phyloP scores from a whole-genome alignment of 2,113 vertebrate species.

The Pygoscelis antarcticus region DNA sequence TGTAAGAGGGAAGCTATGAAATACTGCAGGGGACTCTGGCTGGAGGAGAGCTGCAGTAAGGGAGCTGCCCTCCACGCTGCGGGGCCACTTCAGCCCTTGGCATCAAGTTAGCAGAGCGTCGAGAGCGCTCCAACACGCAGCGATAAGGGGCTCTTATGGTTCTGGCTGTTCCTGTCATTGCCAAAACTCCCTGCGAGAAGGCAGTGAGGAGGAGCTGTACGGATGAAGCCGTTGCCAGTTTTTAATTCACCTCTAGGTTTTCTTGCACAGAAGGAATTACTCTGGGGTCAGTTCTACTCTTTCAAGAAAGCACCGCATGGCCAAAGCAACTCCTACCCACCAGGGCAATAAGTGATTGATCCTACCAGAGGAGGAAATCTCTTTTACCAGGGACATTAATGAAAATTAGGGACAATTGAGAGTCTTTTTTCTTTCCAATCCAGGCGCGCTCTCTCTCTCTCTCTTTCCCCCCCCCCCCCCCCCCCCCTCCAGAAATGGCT shows the following conservation, averaged over 20 bases:
- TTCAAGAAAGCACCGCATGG: not conserved
- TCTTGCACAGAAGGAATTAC: not conserved
- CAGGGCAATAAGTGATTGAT: not conserved
- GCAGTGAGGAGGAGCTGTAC: rapidly evolving
- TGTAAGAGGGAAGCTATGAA: not conserved
- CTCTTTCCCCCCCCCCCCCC: not conserved
- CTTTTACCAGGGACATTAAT: not conserved
- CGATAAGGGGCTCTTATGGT: not conserved
- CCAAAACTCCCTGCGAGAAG: not conserved
- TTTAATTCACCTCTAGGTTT: not conserved
- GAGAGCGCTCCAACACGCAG: rapidly evolving
- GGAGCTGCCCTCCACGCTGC: not conserved
- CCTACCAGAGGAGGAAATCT: not conserved
- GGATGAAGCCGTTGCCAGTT: not conserved
- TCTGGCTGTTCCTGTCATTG: not conserved
- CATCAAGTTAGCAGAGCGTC: not conserved
- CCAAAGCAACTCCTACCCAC: not conserved
- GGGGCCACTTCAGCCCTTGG: not conserved
- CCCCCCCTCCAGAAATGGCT: not conserved
- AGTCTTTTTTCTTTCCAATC: not conserved
- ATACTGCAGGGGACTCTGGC: not conserved
- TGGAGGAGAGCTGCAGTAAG: not conserved
- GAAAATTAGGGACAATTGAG: not conserved
- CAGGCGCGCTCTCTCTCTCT: not conserved
- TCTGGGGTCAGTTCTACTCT: not conserved